Evolutionary conservation across 2,797 vertebrate species (phyloP).

Genomic region (Cottoperca gobio): DNA sequence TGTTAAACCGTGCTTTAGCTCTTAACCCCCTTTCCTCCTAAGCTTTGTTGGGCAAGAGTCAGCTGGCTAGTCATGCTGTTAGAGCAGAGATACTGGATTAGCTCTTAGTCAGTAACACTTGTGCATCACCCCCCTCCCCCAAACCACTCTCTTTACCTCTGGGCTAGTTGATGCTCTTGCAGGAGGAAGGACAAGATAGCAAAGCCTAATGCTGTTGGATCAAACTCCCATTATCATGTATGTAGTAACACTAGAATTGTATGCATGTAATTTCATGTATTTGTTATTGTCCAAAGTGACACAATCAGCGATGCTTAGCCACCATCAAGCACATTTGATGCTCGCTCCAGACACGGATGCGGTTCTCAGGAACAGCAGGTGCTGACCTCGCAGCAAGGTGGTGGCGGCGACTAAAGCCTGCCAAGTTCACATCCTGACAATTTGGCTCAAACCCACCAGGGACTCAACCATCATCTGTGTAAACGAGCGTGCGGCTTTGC

Average conservation of each 20-base stretch:
- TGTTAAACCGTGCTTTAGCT: slow-evolving; percentile 51
- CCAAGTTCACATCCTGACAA: slow-evolving; percentile 31
- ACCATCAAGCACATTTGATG: neutral
- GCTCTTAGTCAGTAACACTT: slow-evolving; percentile 53
- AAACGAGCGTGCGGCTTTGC: slow-evolving; percentile 32
- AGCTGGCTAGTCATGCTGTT: slow-evolving; percentile 55
- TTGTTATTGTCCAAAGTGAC: neutral
- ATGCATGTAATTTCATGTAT: neutral
- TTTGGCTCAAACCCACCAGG: slow-evolving; percentile 5
- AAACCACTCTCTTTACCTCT: slow-evolving; percentile 25
- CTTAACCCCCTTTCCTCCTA: slow-evolving; percentile 55
- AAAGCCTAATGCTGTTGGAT: slow-evolving; percentile 16
- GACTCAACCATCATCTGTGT: slow-evolving; percentile 14
- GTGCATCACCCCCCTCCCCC: slow-evolving; percentile 5
- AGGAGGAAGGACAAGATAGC: neutral
- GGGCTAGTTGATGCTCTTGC: slow-evolving; percentile 40
- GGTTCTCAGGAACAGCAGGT: slow-evolving; percentile 7
- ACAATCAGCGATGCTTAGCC: neutral
- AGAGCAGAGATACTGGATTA: slow-evolving; percentile 67
- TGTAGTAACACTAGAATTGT: neutral
- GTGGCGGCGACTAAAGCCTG: neutral
- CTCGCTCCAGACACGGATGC: neutral
- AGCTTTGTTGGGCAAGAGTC: slow-evolving; percentile 65
- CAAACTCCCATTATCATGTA: neutral
- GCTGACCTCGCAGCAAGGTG: slow-evolving; percentile 9